A percentile compares a stretch with the other conserved stretches of the same genome.
Evolutionary conservation across 1,140 invertebrate species (phyloP).

Genomic region (Radopholus similis): DNA sequence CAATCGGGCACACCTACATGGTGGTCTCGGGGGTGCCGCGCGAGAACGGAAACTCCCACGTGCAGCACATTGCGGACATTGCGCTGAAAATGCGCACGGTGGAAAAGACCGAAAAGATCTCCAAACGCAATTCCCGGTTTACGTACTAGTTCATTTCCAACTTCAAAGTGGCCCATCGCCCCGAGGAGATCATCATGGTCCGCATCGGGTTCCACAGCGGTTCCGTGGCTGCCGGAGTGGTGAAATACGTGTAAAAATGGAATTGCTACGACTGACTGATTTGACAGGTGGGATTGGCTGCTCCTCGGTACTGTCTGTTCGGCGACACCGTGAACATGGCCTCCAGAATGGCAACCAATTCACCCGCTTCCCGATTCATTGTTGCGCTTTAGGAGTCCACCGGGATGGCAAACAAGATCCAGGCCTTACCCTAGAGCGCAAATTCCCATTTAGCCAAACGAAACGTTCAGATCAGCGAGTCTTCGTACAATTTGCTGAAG

Average conservation of each 20-base stretch:
- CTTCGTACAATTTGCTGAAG: slow-evolving; percentile 45
- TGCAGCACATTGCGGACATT: slow-evolving; percentile 71
- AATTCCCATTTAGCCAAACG: too few species aligned
- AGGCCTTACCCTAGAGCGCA: slow-evolving; percentile 37
- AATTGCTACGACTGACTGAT: too few species aligned
- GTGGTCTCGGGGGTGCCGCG: slow-evolving; percentile 76
- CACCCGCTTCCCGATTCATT: slow-evolving; percentile 67
- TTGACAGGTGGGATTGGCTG: slow-evolving; percentile 62
- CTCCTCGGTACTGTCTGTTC: slow-evolving; percentile 74
- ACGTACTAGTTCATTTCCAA: slow-evolving; percentile 78
- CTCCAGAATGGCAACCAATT: slow-evolving; percentile 45
- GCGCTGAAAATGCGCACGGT: slow-evolving; percentile 72
- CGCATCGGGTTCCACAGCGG: slow-evolving; percentile 90
- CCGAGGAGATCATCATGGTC: slow-evolving; percentile 73
- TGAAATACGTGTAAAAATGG: too few species aligned
- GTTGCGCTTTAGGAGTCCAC: slow-evolving; percentile 62
- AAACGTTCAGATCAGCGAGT: slow-evolving; percentile 52
- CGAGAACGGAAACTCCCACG: slow-evolving; percentile 71
- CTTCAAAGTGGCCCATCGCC: slow-evolving; percentile 85
- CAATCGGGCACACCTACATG: slow-evolving; percentile 89
- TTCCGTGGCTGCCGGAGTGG: slow-evolving; percentile 80
- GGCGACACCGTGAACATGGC: slow-evolving; percentile 62
- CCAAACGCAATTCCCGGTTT: too few species aligned
- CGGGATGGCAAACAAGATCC: slow-evolving; percentile 58
- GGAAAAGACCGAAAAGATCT: too few species aligned